These are phyloP conservation scores for Drosophila percnosoma DNA, from an alignment of 2,888 invertebrate species.

Conservation along the genomic window DNA sequence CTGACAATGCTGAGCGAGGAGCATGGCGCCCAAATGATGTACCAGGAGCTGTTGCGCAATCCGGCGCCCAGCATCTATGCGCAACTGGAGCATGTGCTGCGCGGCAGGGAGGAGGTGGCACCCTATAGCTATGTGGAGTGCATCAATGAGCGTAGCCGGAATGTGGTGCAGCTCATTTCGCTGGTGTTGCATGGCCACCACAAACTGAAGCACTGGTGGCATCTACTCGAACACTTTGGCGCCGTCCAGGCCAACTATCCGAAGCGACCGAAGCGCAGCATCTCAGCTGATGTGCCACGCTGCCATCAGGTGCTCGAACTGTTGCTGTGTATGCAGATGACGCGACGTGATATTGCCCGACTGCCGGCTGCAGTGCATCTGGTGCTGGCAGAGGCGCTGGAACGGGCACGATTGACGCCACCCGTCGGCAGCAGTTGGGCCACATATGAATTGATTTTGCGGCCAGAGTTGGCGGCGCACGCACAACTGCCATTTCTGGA, in stretches of 20 bases:
- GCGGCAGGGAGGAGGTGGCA: constrained; percentile 85
- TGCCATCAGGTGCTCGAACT: constrained; percentile 83
- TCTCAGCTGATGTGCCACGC: constrained; percentile 73
- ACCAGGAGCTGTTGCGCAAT: constrained; percentile 85
- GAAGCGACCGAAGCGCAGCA: constrained; percentile 77
- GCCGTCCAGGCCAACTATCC: constrained; percentile 73
- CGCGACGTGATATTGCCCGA: constrained; percentile 87
- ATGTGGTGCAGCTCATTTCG: constrained; percentile 87
- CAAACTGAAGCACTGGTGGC: constrained; percentile 82
- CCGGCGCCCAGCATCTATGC: constrained; percentile 88
- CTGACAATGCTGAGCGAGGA: constrained; percentile 83
- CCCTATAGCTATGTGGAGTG: constrained; percentile 90
- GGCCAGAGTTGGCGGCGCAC: constrained; percentile 89
- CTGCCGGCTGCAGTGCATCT: constrained; percentile 89
- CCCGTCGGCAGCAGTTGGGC: constrained; percentile 89
- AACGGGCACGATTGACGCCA: constrained; percentile 89
- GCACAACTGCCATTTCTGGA: constrained; percentile 80
- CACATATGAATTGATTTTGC: constrained; percentile 89
- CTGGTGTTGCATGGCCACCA: constrained; percentile 80
- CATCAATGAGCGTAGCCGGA: constrained; percentile 90
- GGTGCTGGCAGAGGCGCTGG: constrained; percentile 89
- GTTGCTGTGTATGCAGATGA: constrained; percentile 85
- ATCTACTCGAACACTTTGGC: constrained; percentile 77
- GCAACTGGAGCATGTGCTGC: constrained; percentile 89
- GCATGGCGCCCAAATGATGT: constrained; percentile 87